These are phyloP conservation scores for Sesia bembeciformis DNA, from an alignment of 2,888 invertebrate genomes.

Conservation along the genomic window DNA sequence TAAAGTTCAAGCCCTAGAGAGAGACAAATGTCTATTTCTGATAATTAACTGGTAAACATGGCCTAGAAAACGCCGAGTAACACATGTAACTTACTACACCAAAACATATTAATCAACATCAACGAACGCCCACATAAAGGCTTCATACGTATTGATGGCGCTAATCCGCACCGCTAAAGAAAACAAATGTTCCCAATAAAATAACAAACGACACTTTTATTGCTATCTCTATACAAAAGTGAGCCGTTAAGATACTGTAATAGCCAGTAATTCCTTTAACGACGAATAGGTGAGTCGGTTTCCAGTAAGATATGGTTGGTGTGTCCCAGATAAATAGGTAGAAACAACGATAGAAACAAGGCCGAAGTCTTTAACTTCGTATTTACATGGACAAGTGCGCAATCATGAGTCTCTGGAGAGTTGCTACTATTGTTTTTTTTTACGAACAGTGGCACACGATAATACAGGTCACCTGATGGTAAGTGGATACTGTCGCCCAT, in stretches of 20 bases:
- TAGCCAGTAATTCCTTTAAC: constrained; percentile 27
- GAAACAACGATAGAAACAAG: background rate
- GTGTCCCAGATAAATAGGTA: background rate
- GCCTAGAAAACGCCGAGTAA: too few relatives aligned
- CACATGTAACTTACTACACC: too few relatives aligned
- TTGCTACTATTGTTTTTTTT: too few relatives aligned
- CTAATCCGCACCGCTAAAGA: constrained; percentile 26
- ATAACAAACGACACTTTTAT: constrained; percentile 48
- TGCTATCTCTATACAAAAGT: constrained; percentile 36
- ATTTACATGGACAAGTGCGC: too few relatives aligned
- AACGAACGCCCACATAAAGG: constrained; percentile 8
- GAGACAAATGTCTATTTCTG: too few relatives aligned
- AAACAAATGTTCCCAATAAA: constrained; percentile 44
- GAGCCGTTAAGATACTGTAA: constrained; percentile 34
- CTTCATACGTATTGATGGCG: constrained; percentile 23
- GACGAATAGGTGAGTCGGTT: constrained; percentile 9
- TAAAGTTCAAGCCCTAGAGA: too few relatives aligned
- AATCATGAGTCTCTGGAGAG: too few relatives aligned
- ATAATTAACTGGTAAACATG: too few relatives aligned
- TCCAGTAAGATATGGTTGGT: constrained; percentile 1
- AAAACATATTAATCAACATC: constrained; percentile 15
- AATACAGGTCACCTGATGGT: too few relatives aligned
- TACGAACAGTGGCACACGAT: too few relatives aligned
- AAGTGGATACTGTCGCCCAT: too few relatives aligned
- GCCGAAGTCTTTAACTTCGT: too few relatives aligned